Evolutionary conservation across 2,113 vertebrate species (phyloP).

Genomic region (Helogale parvula): DNA sequence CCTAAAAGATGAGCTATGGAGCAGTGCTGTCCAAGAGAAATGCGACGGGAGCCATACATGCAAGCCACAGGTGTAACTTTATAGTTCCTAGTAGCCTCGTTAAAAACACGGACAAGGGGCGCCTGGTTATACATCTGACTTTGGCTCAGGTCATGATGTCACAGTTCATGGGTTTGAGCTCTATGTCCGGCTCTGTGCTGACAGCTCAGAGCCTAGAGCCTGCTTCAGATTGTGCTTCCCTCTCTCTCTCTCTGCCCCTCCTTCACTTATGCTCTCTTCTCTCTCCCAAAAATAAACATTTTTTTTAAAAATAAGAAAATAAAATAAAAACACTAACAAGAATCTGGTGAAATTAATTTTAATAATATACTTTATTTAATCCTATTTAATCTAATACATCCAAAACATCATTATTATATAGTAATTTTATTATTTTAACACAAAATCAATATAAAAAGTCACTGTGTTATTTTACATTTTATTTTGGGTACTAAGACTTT

Average conservation of each 20-base stretch:
- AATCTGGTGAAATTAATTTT: background rate
- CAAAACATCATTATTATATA: background rate
- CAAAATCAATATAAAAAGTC: background rate
- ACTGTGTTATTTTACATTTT: background rate
- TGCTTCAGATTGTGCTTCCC: too few species aligned
- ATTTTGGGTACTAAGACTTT: background rate
- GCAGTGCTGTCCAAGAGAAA: background rate
- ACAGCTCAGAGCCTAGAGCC: too few species aligned
- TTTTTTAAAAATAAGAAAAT: too few species aligned
- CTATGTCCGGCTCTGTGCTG: too few species aligned
- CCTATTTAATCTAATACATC: too few species aligned
- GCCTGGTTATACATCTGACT: too few species aligned
- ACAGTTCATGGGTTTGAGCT: too few species aligned
- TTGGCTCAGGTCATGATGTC: too few species aligned
- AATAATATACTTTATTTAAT: background rate
- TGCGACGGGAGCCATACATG: background rate
- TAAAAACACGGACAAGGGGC: background rate
- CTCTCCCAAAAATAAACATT: too few species aligned
- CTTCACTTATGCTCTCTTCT: too few species aligned
- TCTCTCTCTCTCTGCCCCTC: too few species aligned
- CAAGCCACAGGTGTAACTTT: background rate
- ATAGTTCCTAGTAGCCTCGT: background rate
- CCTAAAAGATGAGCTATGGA: background rate
- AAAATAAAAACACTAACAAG: background rate
- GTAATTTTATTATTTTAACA: constrained; percentile 31